Evolutionary conservation across 2,888 invertebrate genomes (phyloP).

Genomic region (Chloromyia formosa): DNA sequence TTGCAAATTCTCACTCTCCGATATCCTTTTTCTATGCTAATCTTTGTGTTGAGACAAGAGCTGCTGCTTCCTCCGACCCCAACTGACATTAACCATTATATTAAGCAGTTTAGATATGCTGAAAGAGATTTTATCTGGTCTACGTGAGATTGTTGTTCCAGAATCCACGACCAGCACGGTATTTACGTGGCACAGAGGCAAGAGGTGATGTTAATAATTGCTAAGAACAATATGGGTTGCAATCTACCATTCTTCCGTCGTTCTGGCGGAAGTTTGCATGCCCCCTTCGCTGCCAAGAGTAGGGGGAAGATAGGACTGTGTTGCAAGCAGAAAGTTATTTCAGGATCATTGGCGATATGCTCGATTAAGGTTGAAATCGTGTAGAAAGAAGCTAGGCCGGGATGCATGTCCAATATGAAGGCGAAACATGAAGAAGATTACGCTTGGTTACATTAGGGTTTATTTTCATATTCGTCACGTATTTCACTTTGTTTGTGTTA

Average conservation of each 20-base stretch:
- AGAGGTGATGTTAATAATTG: slow-evolving; percentile 39
- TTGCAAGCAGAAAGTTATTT: slow-evolving; percentile 42
- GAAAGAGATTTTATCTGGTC: slow-evolving; percentile 46
- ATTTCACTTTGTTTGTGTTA: too few relatives aligned
- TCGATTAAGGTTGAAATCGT: slow-evolving; percentile 44
- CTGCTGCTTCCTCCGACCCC: slow-evolving; percentile 27
- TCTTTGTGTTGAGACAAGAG: slow-evolving; percentile 16
- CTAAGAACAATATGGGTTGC: slow-evolving; percentile 26
- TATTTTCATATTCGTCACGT: too few relatives aligned
- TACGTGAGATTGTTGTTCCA: slow-evolving; percentile 45
- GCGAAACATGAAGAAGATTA: too few relatives aligned
- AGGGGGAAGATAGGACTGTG: background rate
- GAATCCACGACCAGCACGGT: slow-evolving; percentile 6
- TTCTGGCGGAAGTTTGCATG: slow-evolving; percentile 11
- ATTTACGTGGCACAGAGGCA: slow-evolving; percentile 15
- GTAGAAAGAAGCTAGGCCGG: background rate
- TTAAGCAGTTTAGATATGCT: slow-evolving; percentile 47
- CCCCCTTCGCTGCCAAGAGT: background rate
- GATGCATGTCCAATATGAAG: too few relatives aligned
- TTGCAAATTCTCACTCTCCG: slow-evolving; percentile 26
- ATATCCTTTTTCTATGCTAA: slow-evolving; percentile 5
- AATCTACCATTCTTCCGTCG: background rate
- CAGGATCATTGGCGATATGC: slow-evolving; percentile 43
- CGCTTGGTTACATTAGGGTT: too few relatives aligned
- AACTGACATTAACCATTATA: slow-evolving; percentile 47